These are phyloP conservation scores for Pygoscelis adeliae DNA, from an alignment of 2,113 vertebrate genomes.

Conservation along the genomic window DNA sequence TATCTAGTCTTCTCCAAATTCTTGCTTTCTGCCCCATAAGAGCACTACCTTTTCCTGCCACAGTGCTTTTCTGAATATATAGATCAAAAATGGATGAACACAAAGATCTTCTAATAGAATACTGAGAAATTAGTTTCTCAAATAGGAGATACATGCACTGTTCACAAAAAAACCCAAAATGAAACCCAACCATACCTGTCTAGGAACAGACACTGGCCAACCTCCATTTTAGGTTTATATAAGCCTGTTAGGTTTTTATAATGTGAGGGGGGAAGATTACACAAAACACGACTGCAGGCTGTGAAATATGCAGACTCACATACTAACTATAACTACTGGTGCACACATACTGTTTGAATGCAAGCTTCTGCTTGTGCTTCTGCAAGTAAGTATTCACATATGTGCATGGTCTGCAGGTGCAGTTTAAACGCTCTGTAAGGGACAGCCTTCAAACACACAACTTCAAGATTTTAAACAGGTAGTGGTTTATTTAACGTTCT, in stretches of 20 bases:
- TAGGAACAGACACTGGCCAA: background rate
- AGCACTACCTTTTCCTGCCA: background rate
- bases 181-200: background rate
- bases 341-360: background rate
- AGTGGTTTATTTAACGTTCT: constrained; percentile 19
- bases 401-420: background rate
- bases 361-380: background rate
- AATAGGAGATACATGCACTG: background rate
- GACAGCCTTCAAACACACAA: background rate
- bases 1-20: background rate
- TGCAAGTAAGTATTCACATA: background rate
- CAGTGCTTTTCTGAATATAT: background rate
- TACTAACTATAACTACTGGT: background rate
- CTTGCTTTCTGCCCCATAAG: background rate
- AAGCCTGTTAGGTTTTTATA: background rate
- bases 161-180: background rate
- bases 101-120: background rate
- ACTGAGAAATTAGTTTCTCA: background rate
- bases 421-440: background rate
- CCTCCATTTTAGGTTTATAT: background rate
- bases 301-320: background rate
- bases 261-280: background rate
- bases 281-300: background rate
- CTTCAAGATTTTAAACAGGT: background rate
- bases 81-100: background rate